These are phyloP conservation scores for Labeo catla DNA, from an alignment of 2,113 vertebrate genomes.

Conservation along the genomic window DNA sequence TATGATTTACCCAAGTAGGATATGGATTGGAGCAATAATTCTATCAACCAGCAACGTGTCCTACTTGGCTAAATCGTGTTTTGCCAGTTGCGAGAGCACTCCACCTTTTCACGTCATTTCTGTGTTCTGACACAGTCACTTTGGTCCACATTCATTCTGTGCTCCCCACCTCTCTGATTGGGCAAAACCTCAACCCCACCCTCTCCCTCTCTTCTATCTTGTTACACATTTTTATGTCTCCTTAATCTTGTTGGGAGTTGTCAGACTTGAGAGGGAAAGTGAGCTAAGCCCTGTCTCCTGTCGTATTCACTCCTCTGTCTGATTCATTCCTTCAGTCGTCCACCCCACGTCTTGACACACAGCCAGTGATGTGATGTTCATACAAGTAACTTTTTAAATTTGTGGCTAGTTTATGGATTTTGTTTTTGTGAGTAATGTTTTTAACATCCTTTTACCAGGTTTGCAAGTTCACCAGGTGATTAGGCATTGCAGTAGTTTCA, in stretches of 20 bases:
- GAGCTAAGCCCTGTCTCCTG: conserved; percentile 1
- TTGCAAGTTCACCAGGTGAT: not conserved
- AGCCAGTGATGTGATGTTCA: not conserved
- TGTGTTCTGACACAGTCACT: conserved; percentile 49
- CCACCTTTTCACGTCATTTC: conserved; percentile 48
- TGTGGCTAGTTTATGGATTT: not conserved
- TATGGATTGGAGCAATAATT: not conserved
- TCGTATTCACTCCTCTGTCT: not conserved
- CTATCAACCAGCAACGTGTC: not conserved
- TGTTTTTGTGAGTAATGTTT: not conserved
- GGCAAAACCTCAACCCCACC: not conserved
- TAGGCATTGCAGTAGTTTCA: not conserved
- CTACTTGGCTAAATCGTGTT: conserved; percentile 7
- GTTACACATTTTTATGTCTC: not conserved
- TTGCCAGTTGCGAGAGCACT: conserved; percentile 67
- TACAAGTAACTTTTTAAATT: not conserved
- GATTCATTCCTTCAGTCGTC: not conserved
- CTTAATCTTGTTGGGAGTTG: not conserved
- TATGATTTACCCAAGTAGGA: not conserved
- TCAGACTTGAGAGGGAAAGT: conserved; percentile 15
- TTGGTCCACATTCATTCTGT: conserved; percentile 72
- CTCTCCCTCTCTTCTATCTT: not conserved
- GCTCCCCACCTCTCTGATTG: conserved; percentile 71
- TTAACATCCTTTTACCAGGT: not conserved
- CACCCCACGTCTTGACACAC: not conserved